Percentiles rank a stretch among this genome's conserved stretches.
phyloP scores from a whole-genome alignment of 2,113 vertebrate genomes.

The Calcarius ornatus region DNA sequence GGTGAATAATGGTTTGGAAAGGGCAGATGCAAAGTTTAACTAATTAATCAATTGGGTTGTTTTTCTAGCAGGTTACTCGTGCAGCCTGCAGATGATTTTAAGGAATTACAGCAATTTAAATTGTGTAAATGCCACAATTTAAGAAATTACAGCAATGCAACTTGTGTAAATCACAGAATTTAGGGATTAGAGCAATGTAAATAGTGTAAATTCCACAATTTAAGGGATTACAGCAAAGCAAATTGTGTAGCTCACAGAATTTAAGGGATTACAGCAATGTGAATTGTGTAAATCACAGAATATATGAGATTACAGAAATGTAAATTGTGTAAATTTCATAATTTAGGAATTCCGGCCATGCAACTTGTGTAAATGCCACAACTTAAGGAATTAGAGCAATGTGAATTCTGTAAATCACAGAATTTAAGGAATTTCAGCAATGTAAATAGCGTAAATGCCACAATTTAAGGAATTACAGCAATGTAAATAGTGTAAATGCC shows the following conservation, averaged over 20 bases:
- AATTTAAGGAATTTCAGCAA: too few species aligned
- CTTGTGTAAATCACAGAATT: background rate
- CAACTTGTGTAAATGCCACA: fast-evolving
- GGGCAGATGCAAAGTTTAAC: background rate
- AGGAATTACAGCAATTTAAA: background rate
- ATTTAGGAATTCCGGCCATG: background rate
- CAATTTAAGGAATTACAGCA: background rate
- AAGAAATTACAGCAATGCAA: background rate
- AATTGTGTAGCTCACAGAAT: background rate
- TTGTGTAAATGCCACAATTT: too few species aligned
- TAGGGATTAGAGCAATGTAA: background rate
- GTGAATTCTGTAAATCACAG: too few species aligned
- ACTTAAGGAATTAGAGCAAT: background rate
- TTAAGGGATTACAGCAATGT: background rate
- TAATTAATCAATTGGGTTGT: background rate
- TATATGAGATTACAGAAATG: background rate
- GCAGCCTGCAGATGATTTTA: background rate
- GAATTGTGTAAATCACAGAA: too few species aligned
- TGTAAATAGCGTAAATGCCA: too few species aligned
- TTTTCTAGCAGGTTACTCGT: background rate
- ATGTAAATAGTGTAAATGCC: too few species aligned
- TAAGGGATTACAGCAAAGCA: background rate
- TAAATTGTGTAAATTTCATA: too few species aligned
- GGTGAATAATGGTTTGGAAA: background rate
- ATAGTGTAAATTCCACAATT: too few species aligned